These are phyloP conservation scores for Aphidius gifuensis DNA, from an alignment of 1,140 invertebrate genomes.

Conservation along the genomic window DNA sequence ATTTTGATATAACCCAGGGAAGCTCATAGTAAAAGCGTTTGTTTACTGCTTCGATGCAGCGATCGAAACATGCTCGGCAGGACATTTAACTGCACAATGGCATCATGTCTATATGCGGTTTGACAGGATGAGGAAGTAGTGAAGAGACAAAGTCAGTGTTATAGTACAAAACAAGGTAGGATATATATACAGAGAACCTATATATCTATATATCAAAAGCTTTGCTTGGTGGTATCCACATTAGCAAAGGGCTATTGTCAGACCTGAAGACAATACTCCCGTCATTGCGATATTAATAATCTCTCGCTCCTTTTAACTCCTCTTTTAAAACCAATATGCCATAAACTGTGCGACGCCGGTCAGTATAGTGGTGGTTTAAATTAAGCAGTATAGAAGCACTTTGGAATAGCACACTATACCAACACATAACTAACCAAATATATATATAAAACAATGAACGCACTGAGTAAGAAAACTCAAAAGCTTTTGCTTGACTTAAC, in stretches of 20 bases:
- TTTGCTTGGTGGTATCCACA: slow-evolving; percentile 24
- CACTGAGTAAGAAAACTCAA: slow-evolving; percentile 5
- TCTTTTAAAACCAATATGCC: slow-evolving; percentile 37
- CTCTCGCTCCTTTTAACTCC: background rate
- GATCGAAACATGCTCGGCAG: background rate
- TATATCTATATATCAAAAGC: slow-evolving; percentile 8
- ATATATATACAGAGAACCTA: background rate
- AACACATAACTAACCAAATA: background rate
- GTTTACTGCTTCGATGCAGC: background rate
- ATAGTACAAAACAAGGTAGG: too few species aligned
- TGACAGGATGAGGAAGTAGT: too few species aligned
- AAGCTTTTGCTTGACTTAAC: too few species aligned
- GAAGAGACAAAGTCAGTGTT: too few species aligned
- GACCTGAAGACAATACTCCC: slow-evolving; percentile 26
- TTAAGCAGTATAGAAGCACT: slow-evolving; percentile 12
- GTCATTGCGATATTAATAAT: slow-evolving; percentile 35
- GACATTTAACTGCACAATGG: too few species aligned
- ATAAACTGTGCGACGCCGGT: slow-evolving; percentile 20
- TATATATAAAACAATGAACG: slow-evolving; percentile 6
- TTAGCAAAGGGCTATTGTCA: slow-evolving; percentile 36
- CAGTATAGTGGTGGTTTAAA: slow-evolving; percentile 14
- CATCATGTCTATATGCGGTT: too few species aligned
- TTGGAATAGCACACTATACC: background rate
- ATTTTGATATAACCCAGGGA: background rate
- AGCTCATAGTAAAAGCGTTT: background rate